Evolutionary conservation across 2,888 invertebrate species (phyloP), one percentile per base, ranked within the genome.

Genomic region (Pachycephus smyrnensis): DNA sequence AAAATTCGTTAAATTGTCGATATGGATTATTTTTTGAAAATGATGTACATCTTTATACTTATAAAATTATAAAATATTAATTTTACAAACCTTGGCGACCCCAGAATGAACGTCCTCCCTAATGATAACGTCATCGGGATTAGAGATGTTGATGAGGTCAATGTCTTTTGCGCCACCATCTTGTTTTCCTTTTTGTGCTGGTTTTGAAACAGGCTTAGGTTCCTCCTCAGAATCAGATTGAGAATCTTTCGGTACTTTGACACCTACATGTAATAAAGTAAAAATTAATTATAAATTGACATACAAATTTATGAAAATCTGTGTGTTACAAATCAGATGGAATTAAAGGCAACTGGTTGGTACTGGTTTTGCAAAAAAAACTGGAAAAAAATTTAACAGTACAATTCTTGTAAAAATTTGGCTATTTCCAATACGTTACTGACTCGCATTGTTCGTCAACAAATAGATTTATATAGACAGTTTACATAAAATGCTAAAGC

Each of bases 91-190:
- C 87, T 86, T 87, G 81, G 81, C 90, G 85, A 79, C 89, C 82
- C 76, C 91, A 79, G 89, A 89, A 84, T 92, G 92, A 80, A 91
- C 86, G 82, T 92, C 90, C 80, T 92, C 90, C 82, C 87, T 89
- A 81, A 92, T 89, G 76, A 85, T 83, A 92, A 93, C 93, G 88
- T 94, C 94, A 30, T 93, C 92, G 75, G 92, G 92, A 83, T 92
- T 93, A 55, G 94, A 94, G 83, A 94, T 93, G 84, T 94, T 93
- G 23, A 93, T 92, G 92, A 93, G 93, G 73, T 91, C 90, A 85
- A 92, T 91, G 75, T 82, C 80, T 82, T 85, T 84, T 77, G 80
- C 81, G 76, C 83, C 90, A 83, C 91, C 91, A 73, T 84, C 80
- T 74, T 80, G 81, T 6, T 78, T 77, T 68, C 32, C 75, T 75